Evolutionary conservation across 1,140 invertebrate species (phyloP).

Genomic region (Oppia nitens): DNA sequence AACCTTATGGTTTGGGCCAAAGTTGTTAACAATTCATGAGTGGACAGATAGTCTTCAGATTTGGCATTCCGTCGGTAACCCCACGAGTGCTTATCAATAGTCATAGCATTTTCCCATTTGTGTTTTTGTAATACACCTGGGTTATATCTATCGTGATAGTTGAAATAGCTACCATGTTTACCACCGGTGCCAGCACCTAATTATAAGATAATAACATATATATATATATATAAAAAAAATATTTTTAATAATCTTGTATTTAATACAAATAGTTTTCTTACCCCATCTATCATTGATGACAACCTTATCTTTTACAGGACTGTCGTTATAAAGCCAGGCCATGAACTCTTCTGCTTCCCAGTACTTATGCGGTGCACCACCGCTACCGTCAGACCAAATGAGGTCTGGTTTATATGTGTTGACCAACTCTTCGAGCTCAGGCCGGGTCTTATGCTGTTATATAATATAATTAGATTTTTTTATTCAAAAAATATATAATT

Average conservation of each 20-base stretch:
- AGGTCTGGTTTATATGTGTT: conserved; percentile 67
- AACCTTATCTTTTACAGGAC: conserved; percentile 40
- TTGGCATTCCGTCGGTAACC: conserved; percentile 58
- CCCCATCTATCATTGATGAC: conserved; percentile 42
- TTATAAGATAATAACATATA: no score
- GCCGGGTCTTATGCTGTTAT: conserved; percentile 19
- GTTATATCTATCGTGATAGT: conserved; percentile 35
- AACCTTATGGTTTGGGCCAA: conserved; percentile 37
- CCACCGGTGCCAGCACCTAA: conserved; percentile 30
- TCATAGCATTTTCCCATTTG: conserved; percentile 75
- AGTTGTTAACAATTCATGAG: conserved; percentile 48
- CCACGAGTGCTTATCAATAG: conserved; percentile 77
- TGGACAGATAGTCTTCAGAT: conserved; percentile 49
- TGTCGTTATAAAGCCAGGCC: conserved; percentile 61
- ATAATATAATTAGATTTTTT: no score
- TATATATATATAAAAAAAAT: no score
- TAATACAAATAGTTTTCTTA: no score
- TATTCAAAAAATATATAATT: no score
- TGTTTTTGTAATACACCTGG: conserved; percentile 31
- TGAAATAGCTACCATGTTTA: conserved; percentile 37
- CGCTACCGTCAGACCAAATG: conserved; percentile 62
- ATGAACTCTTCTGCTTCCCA: conserved; percentile 44
- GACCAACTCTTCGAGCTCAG: conserved; percentile 38
- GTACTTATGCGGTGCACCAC: conserved; percentile 60
- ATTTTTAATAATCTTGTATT: no score